phyloP scores from a whole-genome alignment of 2,113 vertebrate genomes.

The Sterna hirundo region DNA sequence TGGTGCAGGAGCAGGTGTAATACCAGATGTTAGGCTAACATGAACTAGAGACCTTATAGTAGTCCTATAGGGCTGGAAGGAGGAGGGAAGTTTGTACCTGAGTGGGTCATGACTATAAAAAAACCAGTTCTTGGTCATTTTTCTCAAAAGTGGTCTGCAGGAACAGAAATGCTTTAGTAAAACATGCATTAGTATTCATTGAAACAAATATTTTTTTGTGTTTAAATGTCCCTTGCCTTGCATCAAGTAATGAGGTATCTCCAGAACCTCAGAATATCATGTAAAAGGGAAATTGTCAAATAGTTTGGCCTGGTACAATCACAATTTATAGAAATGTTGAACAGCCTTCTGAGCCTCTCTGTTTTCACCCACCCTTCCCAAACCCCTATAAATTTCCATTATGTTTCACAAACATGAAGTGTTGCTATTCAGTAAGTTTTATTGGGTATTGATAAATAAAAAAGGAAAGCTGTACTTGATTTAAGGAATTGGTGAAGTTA shows the following conservation, averaged over 20 bases:
- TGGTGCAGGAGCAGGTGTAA: neutral
- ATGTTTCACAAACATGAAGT: neutral
- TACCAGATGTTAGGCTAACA: neutral
- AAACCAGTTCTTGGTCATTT: neutral
- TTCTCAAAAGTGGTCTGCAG: neutral
- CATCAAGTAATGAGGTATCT: neutral
- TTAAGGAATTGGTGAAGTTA: neutral
- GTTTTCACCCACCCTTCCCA: neutral
- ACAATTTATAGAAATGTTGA: neutral
- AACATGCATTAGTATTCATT: neutral
- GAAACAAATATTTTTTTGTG: neutral
- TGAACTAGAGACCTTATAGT: neutral
- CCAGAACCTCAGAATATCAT: neutral
- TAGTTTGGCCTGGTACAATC: neutral
- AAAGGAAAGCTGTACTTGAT: neutral
- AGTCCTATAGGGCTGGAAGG: neutral
- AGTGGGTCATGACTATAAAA: neutral
- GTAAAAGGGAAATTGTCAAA: neutral
- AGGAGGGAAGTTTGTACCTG: neutral
- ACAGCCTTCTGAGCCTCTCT: neutral
- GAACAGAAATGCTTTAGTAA: neutral
- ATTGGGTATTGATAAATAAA: neutral
- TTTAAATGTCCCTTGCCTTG: neutral
- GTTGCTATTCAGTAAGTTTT: neutral
- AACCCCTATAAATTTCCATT: neutral